These are phyloP conservation scores for Cephus runcator DNA, from an alignment of 2,888 invertebrate species.

Conservation along the genomic window DNA sequence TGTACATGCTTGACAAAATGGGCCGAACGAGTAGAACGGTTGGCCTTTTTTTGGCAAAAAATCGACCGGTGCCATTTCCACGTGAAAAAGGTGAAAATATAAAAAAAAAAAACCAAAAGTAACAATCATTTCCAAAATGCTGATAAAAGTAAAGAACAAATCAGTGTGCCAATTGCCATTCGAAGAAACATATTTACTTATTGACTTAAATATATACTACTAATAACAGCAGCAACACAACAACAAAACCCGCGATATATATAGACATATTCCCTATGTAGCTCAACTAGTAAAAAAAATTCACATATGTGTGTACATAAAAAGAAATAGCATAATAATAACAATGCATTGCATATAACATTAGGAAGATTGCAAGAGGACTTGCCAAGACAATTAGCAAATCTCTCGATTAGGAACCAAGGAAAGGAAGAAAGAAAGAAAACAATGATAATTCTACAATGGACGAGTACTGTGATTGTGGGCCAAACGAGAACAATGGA, in stretches of 20 bases:
- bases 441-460: not conserved
- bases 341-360: not conserved
- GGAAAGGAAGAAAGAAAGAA: not conserved
- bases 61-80: constrained; percentile 11
- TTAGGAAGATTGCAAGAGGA: not conserved
- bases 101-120: constrained; percentile 3
- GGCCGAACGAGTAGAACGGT: not conserved
- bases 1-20: not conserved
- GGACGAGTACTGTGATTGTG: not conserved
- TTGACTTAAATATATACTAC: not conserved
- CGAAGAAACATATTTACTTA: not conserved
- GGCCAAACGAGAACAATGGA: not conserved
- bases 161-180: not conserved
- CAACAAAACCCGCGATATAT: not conserved
- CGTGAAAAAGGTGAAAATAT: not conserved
- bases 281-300: not conserved
- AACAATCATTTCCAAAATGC: not conserved
- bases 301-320: constrained; percentile 18
- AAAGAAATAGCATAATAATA: constrained; percentile 7
- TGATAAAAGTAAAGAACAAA: not conserved
- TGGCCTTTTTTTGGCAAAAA: constrained; percentile 6
- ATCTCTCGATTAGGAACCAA: not conserved
- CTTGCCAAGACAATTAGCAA: not conserved
- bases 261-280: not conserved
- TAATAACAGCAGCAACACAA: not conserved